Conservation (phyloP, 2,888 invertebrate genomes). For the Xylota sylvarum region DNA sequence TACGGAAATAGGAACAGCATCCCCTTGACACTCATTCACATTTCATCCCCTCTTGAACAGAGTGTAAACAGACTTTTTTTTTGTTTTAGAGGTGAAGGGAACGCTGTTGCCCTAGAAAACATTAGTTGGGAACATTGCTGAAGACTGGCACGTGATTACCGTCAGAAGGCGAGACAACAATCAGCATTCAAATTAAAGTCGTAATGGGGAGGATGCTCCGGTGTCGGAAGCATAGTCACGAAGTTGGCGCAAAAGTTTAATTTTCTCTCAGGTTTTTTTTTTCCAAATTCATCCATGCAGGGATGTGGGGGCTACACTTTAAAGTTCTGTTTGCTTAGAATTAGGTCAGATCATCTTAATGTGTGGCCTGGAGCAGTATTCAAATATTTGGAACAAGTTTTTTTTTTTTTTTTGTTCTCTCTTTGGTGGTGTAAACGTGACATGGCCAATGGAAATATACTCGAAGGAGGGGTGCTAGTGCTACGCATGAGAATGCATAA, state of each 20-base stretch:
- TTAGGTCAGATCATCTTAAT: slow-evolving; percentile 67
- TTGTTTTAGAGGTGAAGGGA: slow-evolving; percentile 5
- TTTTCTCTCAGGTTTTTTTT: slow-evolving; percentile 4
- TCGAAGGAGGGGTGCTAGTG: slow-evolving; percentile 4
- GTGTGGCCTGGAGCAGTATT: slow-evolving; percentile 48
- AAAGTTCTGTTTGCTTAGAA: slow-evolving; percentile 60
- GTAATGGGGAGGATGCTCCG: slow-evolving; percentile 52
- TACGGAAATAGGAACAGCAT: slow-evolving; percentile 8
- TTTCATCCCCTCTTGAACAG: neutral
- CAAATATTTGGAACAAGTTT: slow-evolving; percentile 50
- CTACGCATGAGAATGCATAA: slow-evolving; percentile 68
- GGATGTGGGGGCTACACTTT: slow-evolving; percentile 2
- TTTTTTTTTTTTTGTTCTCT: slow-evolving; percentile 17
- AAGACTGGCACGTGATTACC: slow-evolving; percentile 68
- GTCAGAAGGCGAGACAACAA: slow-evolving; percentile 70
- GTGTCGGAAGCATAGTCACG: slow-evolving; percentile 32
- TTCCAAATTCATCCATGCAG: neutral
- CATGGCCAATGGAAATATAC: slow-evolving; percentile 31
- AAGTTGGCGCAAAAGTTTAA: slow-evolving; percentile 50
- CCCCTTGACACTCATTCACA: slow-evolving; percentile 47
- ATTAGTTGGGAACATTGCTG: slow-evolving; percentile 47
- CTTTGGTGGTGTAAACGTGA: slow-evolving; percentile 31
- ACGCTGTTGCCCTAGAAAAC: slow-evolving; percentile 29
- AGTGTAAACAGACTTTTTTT: slow-evolving; percentile 14
- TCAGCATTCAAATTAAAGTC: slow-evolving; percentile 75